phyloP scores from a whole-genome alignment of 2,113 vertebrate genomes.

The Calyptommatus sinebrachiatus region DNA sequence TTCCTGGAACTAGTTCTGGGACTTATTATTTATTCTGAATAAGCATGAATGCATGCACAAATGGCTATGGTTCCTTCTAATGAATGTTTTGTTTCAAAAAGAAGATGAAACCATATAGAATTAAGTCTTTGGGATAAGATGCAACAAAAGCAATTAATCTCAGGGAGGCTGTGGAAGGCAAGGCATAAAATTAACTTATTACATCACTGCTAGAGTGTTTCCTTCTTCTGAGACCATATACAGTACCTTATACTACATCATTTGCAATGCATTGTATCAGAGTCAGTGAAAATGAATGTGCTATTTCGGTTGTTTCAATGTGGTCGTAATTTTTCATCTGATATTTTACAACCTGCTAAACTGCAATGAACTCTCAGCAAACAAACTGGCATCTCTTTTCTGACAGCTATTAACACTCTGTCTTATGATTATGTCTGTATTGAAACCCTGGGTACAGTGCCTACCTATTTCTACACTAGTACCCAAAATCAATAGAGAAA shows the following conservation, averaged over 20 bases:
- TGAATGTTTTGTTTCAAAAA: neutral
- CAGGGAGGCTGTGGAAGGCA: slow-evolving; percentile 48
- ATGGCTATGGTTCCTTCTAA: neutral
- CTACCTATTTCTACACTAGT: too few species aligned
- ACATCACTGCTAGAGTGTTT: slow-evolving; percentile 57
- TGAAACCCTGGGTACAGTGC: too few species aligned
- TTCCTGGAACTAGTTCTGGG: too few species aligned
- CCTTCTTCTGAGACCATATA: slow-evolving; percentile 43
- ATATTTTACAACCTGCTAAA: neutral
- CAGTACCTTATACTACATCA: slow-evolving; percentile 37
- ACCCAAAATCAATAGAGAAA: too few species aligned
- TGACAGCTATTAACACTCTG: too few species aligned
- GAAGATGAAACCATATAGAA: slow-evolving; percentile 3
- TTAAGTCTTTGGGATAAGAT: slow-evolving; percentile 37
- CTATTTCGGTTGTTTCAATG: slow-evolving; percentile 17
- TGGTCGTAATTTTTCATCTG: neutral
- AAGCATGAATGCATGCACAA: too few species aligned
- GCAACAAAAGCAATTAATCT: slow-evolving; percentile 39
- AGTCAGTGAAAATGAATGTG: slow-evolving; percentile 31
- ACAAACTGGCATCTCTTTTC: too few species aligned
- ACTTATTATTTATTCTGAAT: too few species aligned
- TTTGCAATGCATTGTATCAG: slow-evolving; percentile 32
- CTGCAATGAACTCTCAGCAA: neutral
- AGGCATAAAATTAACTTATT: slow-evolving; percentile 66
- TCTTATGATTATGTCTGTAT: too few species aligned